Conservation (phyloP, 2,888 invertebrate genomes). For the Acrobasis suavella region DNA sequence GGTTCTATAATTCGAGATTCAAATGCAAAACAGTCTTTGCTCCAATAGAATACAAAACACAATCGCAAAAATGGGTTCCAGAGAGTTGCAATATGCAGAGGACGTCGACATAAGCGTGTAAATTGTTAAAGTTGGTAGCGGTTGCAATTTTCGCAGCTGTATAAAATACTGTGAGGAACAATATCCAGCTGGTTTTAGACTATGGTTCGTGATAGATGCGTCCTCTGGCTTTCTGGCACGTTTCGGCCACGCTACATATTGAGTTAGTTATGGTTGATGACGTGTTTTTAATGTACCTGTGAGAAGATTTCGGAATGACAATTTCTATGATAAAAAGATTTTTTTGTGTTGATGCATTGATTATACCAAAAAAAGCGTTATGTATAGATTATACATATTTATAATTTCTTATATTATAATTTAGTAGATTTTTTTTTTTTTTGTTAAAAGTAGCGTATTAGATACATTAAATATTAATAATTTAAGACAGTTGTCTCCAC, state of each 20-base stretch:
- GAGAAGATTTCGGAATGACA: too few species aligned
- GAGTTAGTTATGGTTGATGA: constrained; percentile 29
- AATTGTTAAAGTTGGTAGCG: constrained; percentile 73
- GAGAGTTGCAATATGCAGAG: constrained; percentile 51
- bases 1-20: constrained; percentile 25
- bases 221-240: constrained; percentile 64
- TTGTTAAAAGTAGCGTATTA: too few species aligned
- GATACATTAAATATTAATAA: too few species aligned
- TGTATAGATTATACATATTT: too few species aligned
- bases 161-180: constrained; percentile 71
- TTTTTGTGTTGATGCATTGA: too few species aligned
- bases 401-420: too few species aligned
- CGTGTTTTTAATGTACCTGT: too few species aligned
- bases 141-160: constrained; percentile 72
- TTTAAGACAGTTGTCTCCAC: too few species aligned
- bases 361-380: too few species aligned
- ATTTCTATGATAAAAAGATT: too few species aligned
- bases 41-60: constrained; percentile 18
- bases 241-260: constrained; percentile 42
- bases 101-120: constrained; percentile 55
- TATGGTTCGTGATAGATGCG: constrained; percentile 51
- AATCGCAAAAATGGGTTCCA: constrained; percentile 21
- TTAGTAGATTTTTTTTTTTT: too few species aligned
- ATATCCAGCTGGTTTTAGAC: constrained; percentile 41
- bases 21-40: constrained; percentile 17